phyloP scores from a whole-genome alignment of 2,797 vertebrate genomes.

The Phoebastria nigripes region DNA sequence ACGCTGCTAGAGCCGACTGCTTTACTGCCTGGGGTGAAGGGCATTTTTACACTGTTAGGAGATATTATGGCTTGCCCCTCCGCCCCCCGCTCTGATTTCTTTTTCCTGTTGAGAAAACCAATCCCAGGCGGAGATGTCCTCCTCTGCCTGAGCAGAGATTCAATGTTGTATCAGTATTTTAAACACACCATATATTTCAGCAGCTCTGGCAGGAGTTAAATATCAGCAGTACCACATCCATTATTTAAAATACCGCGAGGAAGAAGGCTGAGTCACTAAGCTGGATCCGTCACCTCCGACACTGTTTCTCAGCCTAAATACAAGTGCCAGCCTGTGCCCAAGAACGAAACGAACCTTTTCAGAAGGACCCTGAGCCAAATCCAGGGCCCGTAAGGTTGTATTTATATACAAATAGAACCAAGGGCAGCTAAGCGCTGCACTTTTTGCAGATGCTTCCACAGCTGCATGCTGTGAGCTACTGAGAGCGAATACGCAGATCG shows the following conservation, averaged over 20 bases:
- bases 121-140: not conserved
- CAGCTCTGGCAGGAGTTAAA: conserved; percentile 11
- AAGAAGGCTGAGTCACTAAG: conserved; percentile 36
- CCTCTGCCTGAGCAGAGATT: not conserved
- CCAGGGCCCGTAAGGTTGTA: not conserved
- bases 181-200: not conserved
- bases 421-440: not conserved
- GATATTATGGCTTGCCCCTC: not conserved
- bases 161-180: not conserved
- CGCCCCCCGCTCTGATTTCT: not conserved
- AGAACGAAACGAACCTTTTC: not conserved
- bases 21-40: not conserved
- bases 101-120: not conserved
- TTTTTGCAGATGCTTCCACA: not conserved
- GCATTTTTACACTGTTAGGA: not conserved
- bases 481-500: fast-evolving
- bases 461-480: not conserved
- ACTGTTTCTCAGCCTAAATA: not conserved
- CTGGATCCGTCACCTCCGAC: conserved; percentile 1
- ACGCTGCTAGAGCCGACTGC: not conserved
- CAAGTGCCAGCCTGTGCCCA: not conserved
- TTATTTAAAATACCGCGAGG: not conserved
- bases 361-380: not conserved
- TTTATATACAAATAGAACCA: not conserved
- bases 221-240: not conserved